A percentile compares a stretch with the other conserved stretches of the same genome.
phyloP scores from a whole-genome alignment of 2,888 invertebrate genomes.

The Amiota minor region DNA sequence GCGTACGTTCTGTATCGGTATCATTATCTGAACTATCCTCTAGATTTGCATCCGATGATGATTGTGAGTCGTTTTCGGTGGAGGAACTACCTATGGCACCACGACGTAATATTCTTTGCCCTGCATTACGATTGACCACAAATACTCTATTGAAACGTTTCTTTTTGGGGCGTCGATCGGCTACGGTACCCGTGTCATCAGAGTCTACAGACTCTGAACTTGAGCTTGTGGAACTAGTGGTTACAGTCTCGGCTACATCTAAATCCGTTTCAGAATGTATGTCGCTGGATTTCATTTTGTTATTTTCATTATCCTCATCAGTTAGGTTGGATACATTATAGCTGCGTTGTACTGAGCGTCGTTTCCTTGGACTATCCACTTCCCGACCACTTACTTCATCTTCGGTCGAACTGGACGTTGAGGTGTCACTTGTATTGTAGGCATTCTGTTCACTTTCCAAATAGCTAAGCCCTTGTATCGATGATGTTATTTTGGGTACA shows the following conservation, averaged over 20 bases:
- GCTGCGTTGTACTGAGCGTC: constrained; percentile 60
- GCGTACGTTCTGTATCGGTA: constrained; percentile 75
- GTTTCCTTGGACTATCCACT: constrained; percentile 39
- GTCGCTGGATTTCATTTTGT: not conserved
- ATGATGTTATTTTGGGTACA: not conserved
- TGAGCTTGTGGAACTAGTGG: constrained; percentile 65
- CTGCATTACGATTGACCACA: constrained; percentile 77
- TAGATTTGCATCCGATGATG: constrained; percentile 75
- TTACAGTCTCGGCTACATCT: constrained; percentile 41
- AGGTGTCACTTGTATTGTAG: constrained; percentile 46
- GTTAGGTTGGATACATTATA: constrained; percentile 63
- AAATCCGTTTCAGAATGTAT: constrained; percentile 17
- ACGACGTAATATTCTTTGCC: constrained; percentile 38
- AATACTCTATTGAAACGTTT: constrained; percentile 80
- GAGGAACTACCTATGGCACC: constrained; percentile 74
- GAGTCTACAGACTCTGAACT: constrained; percentile 74
- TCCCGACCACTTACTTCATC: constrained; percentile 29
- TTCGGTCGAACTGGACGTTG: constrained; percentile 38
- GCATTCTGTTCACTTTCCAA: constrained; percentile 56
- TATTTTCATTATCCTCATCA: constrained; percentile 30
- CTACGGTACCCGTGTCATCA: constrained; percentile 77
- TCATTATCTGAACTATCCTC: constrained; percentile 81
- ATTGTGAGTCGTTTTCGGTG: constrained; percentile 77
- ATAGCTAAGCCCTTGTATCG: constrained; percentile 39
- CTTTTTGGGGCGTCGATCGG: constrained; percentile 75